Evolutionary conservation across 2,113 vertebrate genomes (phyloP), one percentile per base, ranked within the genome.

Genomic region (Peucedramus taeniatus): DNA sequence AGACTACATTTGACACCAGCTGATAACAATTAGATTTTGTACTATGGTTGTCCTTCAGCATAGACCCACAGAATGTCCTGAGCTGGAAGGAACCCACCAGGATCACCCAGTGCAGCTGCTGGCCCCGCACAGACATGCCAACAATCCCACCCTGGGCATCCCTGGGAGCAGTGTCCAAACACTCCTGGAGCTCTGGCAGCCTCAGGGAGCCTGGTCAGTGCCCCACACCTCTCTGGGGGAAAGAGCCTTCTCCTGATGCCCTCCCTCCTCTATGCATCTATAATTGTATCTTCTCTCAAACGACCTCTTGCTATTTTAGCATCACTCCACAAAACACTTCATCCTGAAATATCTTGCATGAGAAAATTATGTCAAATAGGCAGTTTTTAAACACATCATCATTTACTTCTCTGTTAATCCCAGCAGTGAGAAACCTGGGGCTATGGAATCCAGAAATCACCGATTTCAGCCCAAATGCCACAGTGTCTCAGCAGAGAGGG

Each of bases 101-200:
- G 61, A 53, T 8, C 19, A 40, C 7, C 9, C 7, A 68, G 17
- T 0, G 3, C 54, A 49, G 31, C 14, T 0, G 14, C n/a, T 35
- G 26, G 0, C 26, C 54, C 26, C 22, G 50, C 57, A 15, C 54
- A 76, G 14, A 35, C 30, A 4, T 10, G 30, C n/a, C 54, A 53
- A 10, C 24, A 83, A 54, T 2, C 54, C n/a, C 47, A 68, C 13
- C 53, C 61, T 53, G 53, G 1, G 5, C 42, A 57, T 24, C 31
- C 45, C 87, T 60, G 31, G 16, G 1, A 37, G n/a, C 0, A 0
- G 0, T 47, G 16, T 11, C 21, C 61, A 31, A 61, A 6, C 0
- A 0, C 30, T 69, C 30, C 47, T 20, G 26, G 30, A 61, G 79
- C 47, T 83, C 63, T 83, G 87, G 18, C 21, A 83, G 40, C 87